Evolutionary conservation across 1,140 invertebrate genomes (phyloP).

Genomic region (Leucophenga varia): DNA sequence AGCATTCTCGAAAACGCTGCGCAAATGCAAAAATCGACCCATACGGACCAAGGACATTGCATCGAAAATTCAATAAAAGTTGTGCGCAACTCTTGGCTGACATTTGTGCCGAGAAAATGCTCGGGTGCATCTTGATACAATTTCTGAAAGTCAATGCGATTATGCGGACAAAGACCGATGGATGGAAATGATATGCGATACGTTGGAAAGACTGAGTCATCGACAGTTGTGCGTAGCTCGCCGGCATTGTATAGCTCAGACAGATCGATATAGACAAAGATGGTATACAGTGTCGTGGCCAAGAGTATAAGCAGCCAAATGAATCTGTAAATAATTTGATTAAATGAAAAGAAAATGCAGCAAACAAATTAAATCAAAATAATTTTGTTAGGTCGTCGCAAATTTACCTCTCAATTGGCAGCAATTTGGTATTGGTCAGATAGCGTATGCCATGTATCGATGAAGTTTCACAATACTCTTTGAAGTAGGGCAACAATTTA

Average conservation of each 20-base stretch:
- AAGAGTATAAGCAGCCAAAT: constrained; percentile 43
- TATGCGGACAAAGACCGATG: constrained; percentile 31
- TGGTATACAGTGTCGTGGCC: constrained; percentile 27
- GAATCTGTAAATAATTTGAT: too few species aligned
- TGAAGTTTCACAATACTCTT: constrained; percentile 33
- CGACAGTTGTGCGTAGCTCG: constrained; percentile 39
- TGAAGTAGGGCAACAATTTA: constrained; percentile 25
- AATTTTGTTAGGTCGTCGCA: background rate
- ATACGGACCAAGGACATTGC: constrained; percentile 24
- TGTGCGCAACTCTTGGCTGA: constrained; percentile 5
- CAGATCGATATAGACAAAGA: constrained; percentile 35
- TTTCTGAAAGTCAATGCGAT: constrained; percentile 27
- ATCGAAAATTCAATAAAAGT: constrained; percentile 34
- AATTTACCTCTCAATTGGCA: constrained; percentile 36
- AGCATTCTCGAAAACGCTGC: constrained; percentile 22
- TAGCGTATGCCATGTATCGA: constrained; percentile 43
- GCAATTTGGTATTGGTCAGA: constrained; percentile 31
- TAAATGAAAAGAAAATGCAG: background rate
- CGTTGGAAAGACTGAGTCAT: constrained; percentile 33
- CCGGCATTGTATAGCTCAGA: constrained; percentile 26
- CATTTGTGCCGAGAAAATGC: constrained; percentile 35
- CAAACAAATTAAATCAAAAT: background rate
- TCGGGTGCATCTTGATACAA: constrained; percentile 21
- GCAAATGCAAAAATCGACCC: constrained; percentile 15
- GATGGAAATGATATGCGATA: constrained; percentile 37